Base-by-base conservation (phyloP, 2,888 invertebrate genomes). In the Salpingus planirostris region DNA sequence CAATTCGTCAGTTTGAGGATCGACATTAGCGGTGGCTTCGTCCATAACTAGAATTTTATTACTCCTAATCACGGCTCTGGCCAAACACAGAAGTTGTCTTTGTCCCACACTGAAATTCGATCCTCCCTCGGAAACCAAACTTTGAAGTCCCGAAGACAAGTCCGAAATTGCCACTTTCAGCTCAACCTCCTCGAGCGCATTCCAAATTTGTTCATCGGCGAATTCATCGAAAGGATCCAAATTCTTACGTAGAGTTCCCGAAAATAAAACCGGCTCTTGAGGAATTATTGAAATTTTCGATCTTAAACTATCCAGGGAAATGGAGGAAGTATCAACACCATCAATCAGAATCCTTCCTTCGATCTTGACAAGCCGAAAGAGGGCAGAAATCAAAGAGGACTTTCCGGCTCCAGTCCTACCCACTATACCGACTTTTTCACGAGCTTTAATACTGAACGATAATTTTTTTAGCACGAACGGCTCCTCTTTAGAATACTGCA, bases 201-300 rank as follows among this genome's bases (percentile, higher is more conserved):
- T 70, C 92, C 92, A 92, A 2, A 93, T 64, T 36, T 80, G 72
- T 4, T 72, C 71, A 49, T 92, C 92, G 0, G 74, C 68, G 53
- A 82, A 83, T 50, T 80, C 78, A 39, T 81, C 76, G 57, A 90
- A 90, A 2, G 92, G 92, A 67, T 92, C 92, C 33, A 93, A 70
- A 66, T 93, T 93, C 54, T 80, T 80, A 2, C 92, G 69, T 68
- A 93, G 72, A 3, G 86, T 80, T 18, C 90, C 91, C 0, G 86
- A 84, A 65, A 93, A 88, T 31, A 89, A 64, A 34, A 87, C 82
- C 0, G 88, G 88, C 55, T 88, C 87, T 61, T 89, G 88, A 0
- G 88, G 88, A 22, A 89, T 88, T 51, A 89, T 88, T 5, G 87
- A 83, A 37, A 89, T 73, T 55, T 76, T 78, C 12, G 80, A 78